These are phyloP conservation scores for Agrotis clavis DNA, from an alignment of 2,888 invertebrate genomes.

Conservation along the genomic window DNA sequence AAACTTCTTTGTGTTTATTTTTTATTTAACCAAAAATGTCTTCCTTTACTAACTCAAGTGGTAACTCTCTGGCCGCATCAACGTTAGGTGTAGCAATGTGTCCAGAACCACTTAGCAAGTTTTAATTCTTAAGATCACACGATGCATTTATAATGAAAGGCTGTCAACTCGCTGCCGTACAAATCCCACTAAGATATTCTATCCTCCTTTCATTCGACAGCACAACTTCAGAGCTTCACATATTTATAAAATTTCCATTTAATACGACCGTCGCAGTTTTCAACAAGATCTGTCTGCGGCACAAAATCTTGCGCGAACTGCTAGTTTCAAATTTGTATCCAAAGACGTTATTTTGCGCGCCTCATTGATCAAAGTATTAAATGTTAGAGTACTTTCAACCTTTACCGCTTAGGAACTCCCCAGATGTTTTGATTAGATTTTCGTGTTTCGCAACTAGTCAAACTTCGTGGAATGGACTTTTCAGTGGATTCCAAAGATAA, in stretches of 20 bases:
- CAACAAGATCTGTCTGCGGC: slow-evolving; percentile 35
- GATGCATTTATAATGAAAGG: slow-evolving; percentile 55
- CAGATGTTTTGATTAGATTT: slow-evolving; percentile 79
- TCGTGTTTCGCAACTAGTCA: slow-evolving; percentile 68
- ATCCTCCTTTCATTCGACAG: slow-evolving; percentile 36
- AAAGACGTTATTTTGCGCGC: slow-evolving; percentile 69
- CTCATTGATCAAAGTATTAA: slow-evolving; percentile 77
- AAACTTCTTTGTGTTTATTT: slow-evolving; percentile 18
- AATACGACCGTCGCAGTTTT: slow-evolving; percentile 39
- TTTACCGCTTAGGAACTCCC: slow-evolving; percentile 65
- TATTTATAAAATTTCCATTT: slow-evolving; percentile 56
- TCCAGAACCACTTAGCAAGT: slow-evolving; percentile 55
- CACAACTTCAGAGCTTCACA: slow-evolving; percentile 43
- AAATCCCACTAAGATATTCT: slow-evolving; percentile 47
- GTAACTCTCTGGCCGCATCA: neutral
- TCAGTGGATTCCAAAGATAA: slow-evolving; percentile 64
- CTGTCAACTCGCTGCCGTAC: slow-evolving; percentile 39
- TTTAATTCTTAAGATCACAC: slow-evolving; percentile 61
- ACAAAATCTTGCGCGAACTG: slow-evolving; percentile 47
- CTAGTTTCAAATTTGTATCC: slow-evolving; percentile 67
- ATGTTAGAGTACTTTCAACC: slow-evolving; percentile 62
- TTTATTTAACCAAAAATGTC: slow-evolving; percentile 23
- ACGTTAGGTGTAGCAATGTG: slow-evolving; percentile 36
- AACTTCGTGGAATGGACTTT: slow-evolving; percentile 65
- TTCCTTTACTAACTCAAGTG: slow-evolving; percentile 29